A percentile compares a stretch with the other conserved stretches of the same genome.
Conservation (phyloP, 2,113 vertebrate species). For the Zapornia atra region DNA sequence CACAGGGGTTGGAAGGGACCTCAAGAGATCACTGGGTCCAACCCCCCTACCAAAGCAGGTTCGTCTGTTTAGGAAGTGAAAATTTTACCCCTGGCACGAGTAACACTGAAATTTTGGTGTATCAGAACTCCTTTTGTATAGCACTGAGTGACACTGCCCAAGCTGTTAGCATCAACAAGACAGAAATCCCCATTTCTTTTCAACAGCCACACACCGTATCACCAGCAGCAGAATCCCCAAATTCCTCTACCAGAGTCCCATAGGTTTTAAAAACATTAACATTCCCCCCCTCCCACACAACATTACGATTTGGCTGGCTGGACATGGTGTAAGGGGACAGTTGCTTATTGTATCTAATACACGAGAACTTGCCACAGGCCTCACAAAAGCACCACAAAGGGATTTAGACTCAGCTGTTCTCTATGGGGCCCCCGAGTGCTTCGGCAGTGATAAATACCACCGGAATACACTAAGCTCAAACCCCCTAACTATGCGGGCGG, state of each 20-base stretch:
- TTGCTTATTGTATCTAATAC: rapidly evolving
- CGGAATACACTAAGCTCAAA: not conserved
- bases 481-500: not conserved
- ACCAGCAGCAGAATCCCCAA: rapidly evolving
- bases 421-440: not conserved
- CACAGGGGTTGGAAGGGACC: too few species aligned
- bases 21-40: too few species aligned
- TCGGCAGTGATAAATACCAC: not conserved
- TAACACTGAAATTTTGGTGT: not conserved
- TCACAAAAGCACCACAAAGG: not conserved
- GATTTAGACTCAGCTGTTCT: not conserved
- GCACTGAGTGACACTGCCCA: too few species aligned
- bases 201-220: rapidly evolving
- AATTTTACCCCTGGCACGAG: rapidly evolving
- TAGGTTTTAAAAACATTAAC: rapidly evolving
- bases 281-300: too few species aligned
- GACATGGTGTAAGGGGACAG: too few species aligned
- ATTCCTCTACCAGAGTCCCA: rapidly evolving
- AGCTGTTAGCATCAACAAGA: not conserved
- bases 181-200: rapidly evolving
- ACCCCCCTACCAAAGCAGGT: too few species aligned
- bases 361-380: rapidly evolving
- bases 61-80: not conserved
- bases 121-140: rapidly evolving
- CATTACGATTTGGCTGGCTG: rapidly evolving